Evolutionary conservation across 1,140 invertebrate genomes (phyloP).

Genomic region (Sesamia nonagrioides): DNA sequence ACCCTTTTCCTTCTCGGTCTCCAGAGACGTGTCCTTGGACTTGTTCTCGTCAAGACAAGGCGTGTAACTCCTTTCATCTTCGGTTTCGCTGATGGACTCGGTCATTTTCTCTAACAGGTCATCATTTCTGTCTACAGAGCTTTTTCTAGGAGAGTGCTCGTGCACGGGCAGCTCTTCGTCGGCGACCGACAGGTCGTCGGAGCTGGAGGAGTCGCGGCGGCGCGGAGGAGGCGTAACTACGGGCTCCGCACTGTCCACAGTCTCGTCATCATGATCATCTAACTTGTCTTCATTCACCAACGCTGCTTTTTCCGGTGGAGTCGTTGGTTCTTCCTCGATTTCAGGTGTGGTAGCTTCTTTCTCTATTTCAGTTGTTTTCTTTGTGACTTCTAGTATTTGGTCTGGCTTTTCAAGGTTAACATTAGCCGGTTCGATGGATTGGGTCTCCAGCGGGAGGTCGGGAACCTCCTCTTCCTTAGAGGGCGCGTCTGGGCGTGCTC

Average conservation of each 20-base stretch:
- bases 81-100: constrained; percentile 88
- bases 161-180: constrained; percentile 18
- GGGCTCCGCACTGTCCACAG: neutral
- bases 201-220: neutral
- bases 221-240: neutral
- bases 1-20: constrained; percentile 82
- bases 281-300: neutral
- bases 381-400: neutral
- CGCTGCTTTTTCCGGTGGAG: neutral
- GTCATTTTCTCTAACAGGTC: constrained; percentile 86
- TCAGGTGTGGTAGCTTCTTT: constrained; percentile 8
- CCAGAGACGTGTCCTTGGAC: constrained; percentile 81
- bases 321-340: neutral
- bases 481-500: neutral
- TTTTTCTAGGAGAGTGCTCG: constrained; percentile 1
- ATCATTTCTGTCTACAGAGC: constrained; percentile 43
- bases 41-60: constrained; percentile 90
- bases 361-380: neutral
- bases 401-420: neutral
- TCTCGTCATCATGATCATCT: neutral
- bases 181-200: constrained; percentile 18
- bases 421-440: neutral
- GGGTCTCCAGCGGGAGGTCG: neutral
- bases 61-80: constrained; percentile 90
- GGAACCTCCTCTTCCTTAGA: neutral